Conservation (phyloP, 1,140 invertebrate species). For the Ostrea denselamellosa region DNA sequence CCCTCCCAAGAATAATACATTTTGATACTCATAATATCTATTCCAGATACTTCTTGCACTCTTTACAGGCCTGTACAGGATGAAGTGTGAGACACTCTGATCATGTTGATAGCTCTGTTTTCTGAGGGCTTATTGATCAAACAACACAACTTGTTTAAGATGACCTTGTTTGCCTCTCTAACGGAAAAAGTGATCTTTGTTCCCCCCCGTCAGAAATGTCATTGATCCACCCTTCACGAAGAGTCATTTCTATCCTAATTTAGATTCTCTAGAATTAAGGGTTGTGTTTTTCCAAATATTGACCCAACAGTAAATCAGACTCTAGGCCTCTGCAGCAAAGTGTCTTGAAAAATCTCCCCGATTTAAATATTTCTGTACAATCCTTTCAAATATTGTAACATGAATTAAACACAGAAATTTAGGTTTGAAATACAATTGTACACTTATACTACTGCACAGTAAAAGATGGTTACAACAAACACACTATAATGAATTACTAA, state of each 20-base stretch:
- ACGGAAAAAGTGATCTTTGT: not conserved
- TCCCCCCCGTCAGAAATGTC: not conserved
- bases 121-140: conserved; percentile 4
- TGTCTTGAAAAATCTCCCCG: not conserved
- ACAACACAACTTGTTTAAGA: conserved; percentile 3
- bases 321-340: not conserved
- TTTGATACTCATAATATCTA: too few species aligned
- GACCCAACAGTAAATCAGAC: not conserved
- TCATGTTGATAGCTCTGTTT: not conserved
- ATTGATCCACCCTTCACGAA: conserved; percentile 30
- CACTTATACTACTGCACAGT: too few species aligned
- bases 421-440: too few species aligned
- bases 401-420: not conserved
- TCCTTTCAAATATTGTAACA: not conserved
- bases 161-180: conserved; percentile 19
- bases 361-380: not conserved
- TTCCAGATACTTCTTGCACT: too few species aligned
- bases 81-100: conserved; percentile 9
- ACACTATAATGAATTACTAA: too few species aligned
- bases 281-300: not conserved
- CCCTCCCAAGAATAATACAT: too few species aligned
- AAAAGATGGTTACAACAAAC: too few species aligned
- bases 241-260: not conserved
- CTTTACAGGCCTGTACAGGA: not conserved
- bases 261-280: not conserved